Evolutionary conservation across 2,888 invertebrate genomes (phyloP).

Genomic region (Electrophaes corylata): DNA sequence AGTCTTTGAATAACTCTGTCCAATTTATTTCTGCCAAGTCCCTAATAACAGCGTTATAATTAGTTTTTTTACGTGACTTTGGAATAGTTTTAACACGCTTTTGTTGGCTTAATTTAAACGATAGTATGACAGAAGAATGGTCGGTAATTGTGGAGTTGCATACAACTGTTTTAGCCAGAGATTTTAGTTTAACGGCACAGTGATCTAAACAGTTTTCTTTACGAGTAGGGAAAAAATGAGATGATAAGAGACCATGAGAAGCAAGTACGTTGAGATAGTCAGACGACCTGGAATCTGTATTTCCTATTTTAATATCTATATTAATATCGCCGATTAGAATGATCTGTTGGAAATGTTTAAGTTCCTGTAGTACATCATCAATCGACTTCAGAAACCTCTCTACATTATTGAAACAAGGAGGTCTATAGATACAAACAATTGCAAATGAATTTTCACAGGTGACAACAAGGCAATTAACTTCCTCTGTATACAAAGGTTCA

Average conservation of each 20-base stretch:
- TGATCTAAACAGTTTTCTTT: background rate
- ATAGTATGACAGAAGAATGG: background rate
- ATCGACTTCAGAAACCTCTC: background rate
- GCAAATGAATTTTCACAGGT: background rate
- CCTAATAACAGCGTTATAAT: background rate
- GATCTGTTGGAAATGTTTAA: background rate
- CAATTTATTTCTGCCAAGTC: background rate
- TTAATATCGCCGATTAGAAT: background rate
- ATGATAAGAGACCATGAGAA: background rate
- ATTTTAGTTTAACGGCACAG: background rate
- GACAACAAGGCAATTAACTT: background rate
- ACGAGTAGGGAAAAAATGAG: background rate
- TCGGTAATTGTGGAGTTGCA: background rate
- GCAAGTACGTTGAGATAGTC: background rate
- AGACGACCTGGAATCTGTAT: background rate
- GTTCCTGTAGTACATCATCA: background rate
- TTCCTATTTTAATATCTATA: background rate
- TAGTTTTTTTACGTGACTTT: background rate
- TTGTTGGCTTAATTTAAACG: background rate
- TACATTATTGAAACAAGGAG: background rate
- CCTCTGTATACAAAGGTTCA: background rate
- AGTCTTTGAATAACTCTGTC: background rate
- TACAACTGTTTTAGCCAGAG: background rate
- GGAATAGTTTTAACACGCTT: background rate
- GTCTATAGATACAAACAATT: background rate